Evolutionary conservation across 2,797 vertebrate species (phyloP).

Genomic region (Enteromius anoplus): DNA sequence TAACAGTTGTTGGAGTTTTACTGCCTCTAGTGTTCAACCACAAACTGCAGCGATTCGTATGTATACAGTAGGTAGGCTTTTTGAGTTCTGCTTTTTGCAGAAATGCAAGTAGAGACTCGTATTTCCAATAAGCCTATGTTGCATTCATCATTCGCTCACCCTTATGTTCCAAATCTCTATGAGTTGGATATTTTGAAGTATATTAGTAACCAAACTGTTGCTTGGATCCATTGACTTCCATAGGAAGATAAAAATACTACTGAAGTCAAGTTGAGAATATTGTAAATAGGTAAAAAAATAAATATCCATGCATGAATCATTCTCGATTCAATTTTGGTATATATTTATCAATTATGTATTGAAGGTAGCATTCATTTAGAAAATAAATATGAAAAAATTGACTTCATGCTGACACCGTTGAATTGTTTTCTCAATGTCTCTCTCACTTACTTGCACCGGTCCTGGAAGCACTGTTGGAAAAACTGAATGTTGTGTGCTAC

Average conservation of each 20-base stretch:
- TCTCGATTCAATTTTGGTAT: not conserved
- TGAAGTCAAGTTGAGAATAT: not conserved
- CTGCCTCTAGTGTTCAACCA: too few relatives aligned
- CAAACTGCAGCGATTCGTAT: too few relatives aligned
- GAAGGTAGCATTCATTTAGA: not conserved
- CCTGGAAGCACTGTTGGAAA: slow-evolving; percentile 28
- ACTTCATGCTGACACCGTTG: not conserved
- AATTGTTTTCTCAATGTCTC: not conserved
- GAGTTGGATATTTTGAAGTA: not conserved
- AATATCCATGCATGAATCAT: not conserved
- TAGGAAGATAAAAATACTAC: not conserved
- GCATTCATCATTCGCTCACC: not conserved
- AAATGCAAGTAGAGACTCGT: too few relatives aligned
- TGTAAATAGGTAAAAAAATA: not conserved
- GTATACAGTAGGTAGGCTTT: too few relatives aligned
- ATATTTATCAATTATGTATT: too few relatives aligned
- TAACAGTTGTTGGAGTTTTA: too few relatives aligned
- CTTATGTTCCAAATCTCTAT: not conserved
- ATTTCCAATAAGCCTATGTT: too few relatives aligned
- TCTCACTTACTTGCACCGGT: not conserved
- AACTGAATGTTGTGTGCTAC: slow-evolving; percentile 30
- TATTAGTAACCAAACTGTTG: not conserved
- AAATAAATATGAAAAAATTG: not conserved
- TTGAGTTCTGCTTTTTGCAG: too few relatives aligned
- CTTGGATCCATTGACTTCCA: not conserved